Percentiles rank a stretch among this genome's conserved stretches.
Conservation (phyloP, 2,113 vertebrate genomes). For the Lepus timidus region DNA sequence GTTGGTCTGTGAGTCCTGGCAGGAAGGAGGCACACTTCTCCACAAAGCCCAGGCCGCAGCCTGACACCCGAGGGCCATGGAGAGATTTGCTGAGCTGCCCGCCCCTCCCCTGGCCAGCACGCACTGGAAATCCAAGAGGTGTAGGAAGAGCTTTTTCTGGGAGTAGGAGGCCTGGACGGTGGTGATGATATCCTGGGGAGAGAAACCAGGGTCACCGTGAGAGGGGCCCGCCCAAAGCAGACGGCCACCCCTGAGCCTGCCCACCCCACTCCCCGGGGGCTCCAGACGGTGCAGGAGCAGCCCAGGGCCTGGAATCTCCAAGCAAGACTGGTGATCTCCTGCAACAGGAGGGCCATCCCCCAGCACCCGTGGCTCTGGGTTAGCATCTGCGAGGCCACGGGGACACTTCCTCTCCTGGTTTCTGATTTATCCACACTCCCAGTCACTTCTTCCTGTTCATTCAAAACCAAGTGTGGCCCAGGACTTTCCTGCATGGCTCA, state of each 20-base stretch:
- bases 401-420: neutral
- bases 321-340: neutral
- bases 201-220: neutral
- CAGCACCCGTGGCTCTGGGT: neutral
- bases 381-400: too few relatives aligned
- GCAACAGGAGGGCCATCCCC: neutral
- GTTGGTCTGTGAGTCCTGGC: neutral
- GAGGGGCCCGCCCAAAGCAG: neutral
- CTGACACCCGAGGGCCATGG: neutral
- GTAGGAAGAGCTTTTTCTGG: slow-evolving; percentile 89
- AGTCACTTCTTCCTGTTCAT: neutral
- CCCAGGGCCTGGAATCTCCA: too few relatives aligned
- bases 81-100: neutral
- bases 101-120: slow-evolving; percentile 35
- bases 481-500: neutral
- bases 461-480: fast-evolving
- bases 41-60: neutral
- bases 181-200: slow-evolving; percentile 68
- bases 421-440: neutral
- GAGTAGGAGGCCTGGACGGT: slow-evolving; percentile 87
- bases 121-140: slow-evolving; percentile 80
- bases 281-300: too few relatives aligned
- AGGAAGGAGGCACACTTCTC: neutral
- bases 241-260: neutral
- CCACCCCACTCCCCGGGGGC: too few relatives aligned